Evolutionary conservation across 2,113 vertebrate species (phyloP), one percentile per base, ranked within the genome.

Genomic region (Dipodomys stephensi): DNA sequence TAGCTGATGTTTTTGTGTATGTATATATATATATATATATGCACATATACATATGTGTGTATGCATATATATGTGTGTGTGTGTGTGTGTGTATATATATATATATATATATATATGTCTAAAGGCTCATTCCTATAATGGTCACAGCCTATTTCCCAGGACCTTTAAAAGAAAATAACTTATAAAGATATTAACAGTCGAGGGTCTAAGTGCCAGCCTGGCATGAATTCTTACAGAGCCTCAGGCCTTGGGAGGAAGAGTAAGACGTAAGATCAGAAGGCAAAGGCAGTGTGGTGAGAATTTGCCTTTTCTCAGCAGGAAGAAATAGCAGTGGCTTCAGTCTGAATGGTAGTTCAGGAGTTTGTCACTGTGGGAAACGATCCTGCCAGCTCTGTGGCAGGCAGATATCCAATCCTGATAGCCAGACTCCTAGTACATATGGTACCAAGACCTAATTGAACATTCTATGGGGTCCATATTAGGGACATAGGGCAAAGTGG

Each of bases 151-250:
- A 7, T 92, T 93, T 89, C 83, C 79, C 82, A 87, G 67, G 88
- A 90, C 82, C 82, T 96, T 93, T 83, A 53, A 91, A 93, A 93
- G 88, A 92, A 93, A 94, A 82, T 67, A 93, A 30, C n/a, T 83
- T 32, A n/a, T 27, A 95, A 88, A 95, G 78, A 95, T 96, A 68
- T 28, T 71, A 83, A 25, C 74, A 77, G 2, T 68, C 90, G 62
- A 91, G 86, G 35, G 62, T 67, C 44, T 77, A 65, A 88, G 72
- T 11, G 23, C 64, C 22, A 82, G 68, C 22, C 44, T 94, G 90
- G 81, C 81, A 76, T 79, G 68, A 68, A 76, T 94, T 91, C 78
- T 88, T 95, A 87, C 32, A 79, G 85, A 83, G 67, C 71, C 73
- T 27, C 35, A 27, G n/a, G 49, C 67, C 90, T 83, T 64, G 44